Percentiles rank a stretch among this genome's conserved stretches.
These are phyloP conservation scores for Aselliscus stoliczkanus DNA, from an alignment of 2,797 vertebrate species.

Conservation along the genomic window DNA sequence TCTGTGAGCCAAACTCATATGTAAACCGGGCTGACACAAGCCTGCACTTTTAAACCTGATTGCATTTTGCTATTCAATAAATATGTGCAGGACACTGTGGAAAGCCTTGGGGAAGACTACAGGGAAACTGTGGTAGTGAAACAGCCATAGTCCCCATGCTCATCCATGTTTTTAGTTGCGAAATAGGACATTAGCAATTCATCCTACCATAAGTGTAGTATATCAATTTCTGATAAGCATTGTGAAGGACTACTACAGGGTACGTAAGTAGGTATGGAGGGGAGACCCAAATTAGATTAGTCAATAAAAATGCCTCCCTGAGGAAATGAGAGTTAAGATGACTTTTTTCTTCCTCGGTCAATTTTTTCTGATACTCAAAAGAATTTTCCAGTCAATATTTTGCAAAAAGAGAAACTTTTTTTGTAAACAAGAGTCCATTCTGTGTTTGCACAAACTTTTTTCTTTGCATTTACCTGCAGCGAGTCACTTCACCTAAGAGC, in stretches of 20 bases:
- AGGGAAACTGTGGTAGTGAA: neutral
- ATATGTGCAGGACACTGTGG: no score
- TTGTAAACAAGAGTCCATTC: neutral
- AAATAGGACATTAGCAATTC: neutral
- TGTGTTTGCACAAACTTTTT: neutral
- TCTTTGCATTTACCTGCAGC: neutral
- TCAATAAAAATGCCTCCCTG: neutral
- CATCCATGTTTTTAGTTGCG: neutral
- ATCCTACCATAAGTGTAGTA: neutral
- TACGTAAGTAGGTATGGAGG: neutral
- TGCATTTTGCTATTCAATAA: neutral
- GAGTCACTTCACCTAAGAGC: neutral
- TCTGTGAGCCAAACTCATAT: neutral
- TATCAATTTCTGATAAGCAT: neutral
- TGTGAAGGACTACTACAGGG: neutral
- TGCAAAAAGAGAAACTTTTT: neutral
- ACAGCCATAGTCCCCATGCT: neutral
- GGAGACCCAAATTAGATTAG: neutral
- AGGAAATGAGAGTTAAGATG: neutral
- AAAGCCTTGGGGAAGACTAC: neutral
- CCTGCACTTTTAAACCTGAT: neutral
- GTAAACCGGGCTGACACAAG: neutral
- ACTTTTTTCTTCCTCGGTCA: neutral
- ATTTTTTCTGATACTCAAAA: conserved; percentile 2
- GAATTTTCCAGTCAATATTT: neutral